These are phyloP conservation scores for Fratercula arctica DNA, from an alignment of 2,797 vertebrate species.

Conservation along the genomic window DNA sequence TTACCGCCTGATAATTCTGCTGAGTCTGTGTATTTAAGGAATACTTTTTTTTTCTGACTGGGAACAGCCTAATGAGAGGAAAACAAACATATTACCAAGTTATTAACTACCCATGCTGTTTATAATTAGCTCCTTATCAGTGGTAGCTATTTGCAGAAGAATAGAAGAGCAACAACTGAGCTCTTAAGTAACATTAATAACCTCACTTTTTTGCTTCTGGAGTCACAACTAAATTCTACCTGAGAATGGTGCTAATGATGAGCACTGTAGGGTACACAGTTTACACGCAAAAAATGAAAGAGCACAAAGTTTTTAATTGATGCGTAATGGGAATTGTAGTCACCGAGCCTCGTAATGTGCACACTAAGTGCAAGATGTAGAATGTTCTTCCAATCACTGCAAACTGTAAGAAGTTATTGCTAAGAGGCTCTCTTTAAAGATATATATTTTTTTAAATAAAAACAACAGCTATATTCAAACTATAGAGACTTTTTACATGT, in stretches of 20 bases:
- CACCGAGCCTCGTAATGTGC: background rate
- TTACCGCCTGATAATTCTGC: constrained; percentile 57
- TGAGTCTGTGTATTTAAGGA: constrained; percentile 70
- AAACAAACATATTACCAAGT: constrained; percentile 74
- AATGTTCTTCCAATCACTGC: constrained; percentile 18
- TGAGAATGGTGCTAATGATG: constrained; percentile 20
- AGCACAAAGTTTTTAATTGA: constrained; percentile 54
- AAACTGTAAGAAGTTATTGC: background rate
- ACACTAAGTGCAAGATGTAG: background rate
- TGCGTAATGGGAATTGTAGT: constrained; percentile 43
- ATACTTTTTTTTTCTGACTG: constrained; percentile 43
- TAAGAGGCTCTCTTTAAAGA: background rate
- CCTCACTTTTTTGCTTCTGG: constrained; percentile 44
- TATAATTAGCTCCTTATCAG: constrained; percentile 76
- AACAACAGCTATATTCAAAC: background rate
- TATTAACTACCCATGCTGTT: constrained; percentile 74
- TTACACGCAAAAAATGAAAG: constrained; percentile 20
- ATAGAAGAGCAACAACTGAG: constrained; percentile 57
- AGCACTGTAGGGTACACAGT: background rate
- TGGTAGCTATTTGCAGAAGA: constrained; percentile 72
- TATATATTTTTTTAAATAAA: background rate
- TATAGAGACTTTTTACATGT: background rate
- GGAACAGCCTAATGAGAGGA: constrained; percentile 68
- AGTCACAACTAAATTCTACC: constrained; percentile 51
- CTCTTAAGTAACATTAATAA: constrained; percentile 68